A percentile compares a stretch with the other conserved stretches of the same genome.
These are phyloP conservation scores for Cyanoramphus novaezelandiae DNA, from an alignment of 2,113 vertebrate genomes.

Conservation along the genomic window DNA sequence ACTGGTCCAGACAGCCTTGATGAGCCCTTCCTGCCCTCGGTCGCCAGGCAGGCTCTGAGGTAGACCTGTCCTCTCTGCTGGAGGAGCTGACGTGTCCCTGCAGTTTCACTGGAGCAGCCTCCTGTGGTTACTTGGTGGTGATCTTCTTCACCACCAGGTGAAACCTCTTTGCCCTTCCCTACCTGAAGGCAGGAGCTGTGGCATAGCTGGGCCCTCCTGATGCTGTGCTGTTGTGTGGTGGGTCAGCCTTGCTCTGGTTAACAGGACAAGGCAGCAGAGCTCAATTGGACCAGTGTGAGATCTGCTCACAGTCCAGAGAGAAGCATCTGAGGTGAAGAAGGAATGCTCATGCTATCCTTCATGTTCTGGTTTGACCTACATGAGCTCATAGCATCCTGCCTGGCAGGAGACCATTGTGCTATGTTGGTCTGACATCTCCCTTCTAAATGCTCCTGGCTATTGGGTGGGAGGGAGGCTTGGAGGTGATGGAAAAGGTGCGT, in stretches of 20 bases:
- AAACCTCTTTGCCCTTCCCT: background rate
- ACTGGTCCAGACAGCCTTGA: background rate
- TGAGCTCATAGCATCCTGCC: background rate
- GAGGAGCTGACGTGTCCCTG: background rate
- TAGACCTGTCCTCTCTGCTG: background rate
- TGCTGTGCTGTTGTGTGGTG: background rate
- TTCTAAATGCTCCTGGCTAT: background rate
- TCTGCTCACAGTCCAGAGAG: background rate
- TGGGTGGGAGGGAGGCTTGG: background rate
- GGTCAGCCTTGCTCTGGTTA: background rate
- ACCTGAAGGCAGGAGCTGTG: background rate
- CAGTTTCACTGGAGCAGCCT: background rate
- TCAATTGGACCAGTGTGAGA: background rate
- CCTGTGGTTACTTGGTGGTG: background rate
- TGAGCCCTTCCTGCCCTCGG: background rate
- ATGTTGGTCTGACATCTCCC: background rate
- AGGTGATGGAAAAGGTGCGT: background rate
- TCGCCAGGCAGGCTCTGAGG: background rate
- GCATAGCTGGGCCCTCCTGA: background rate
- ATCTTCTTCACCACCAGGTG: background rate
- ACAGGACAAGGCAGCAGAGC: background rate
- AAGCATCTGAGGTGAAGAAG: background rate
- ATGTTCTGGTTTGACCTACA: background rate
- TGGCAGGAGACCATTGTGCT: background rate
- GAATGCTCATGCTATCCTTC: background rate